phyloP scores from a whole-genome alignment of 64 coral and sea anemone genomes.

The Stichodactyla helianthus region DNA sequence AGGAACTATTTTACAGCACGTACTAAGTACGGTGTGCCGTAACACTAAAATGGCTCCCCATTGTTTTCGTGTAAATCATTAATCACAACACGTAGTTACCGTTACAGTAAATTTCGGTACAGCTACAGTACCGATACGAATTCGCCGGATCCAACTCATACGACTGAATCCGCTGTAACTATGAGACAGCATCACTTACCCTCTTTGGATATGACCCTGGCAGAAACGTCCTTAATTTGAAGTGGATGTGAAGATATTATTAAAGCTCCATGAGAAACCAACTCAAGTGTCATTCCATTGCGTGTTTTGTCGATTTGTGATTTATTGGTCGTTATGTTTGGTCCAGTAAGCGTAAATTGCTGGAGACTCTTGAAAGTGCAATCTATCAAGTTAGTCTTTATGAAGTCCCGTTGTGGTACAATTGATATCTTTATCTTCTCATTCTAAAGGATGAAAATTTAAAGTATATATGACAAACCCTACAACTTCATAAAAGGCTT shows the following conservation, averaged over 20 bases:
- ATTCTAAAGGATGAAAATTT: neutral
- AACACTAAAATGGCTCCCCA: too few species aligned
- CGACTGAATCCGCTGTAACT: too few species aligned
- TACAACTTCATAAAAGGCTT: neutral
- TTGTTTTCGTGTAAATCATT: too few species aligned
- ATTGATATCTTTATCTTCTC: conserved; percentile 36
- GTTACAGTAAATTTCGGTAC: too few species aligned
- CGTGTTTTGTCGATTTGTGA: conserved; percentile 43
- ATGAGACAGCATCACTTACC: neutral
- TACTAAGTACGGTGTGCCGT: too few species aligned
- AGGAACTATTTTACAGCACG: too few species aligned
- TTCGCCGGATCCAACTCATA: too few species aligned
- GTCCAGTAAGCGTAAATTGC: conserved; percentile 34
- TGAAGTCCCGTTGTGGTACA: conserved; percentile 43
- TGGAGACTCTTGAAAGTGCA: conserved; percentile 44
- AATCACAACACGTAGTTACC: too few species aligned
- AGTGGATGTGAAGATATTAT: conserved; percentile 46
- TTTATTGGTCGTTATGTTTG: conserved; percentile 35
- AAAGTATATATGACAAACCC: neutral
- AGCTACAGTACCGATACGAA: too few species aligned
- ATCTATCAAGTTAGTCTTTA: conserved; percentile 20
- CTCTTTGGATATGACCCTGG: conserved; percentile 14
- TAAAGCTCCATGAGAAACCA: conserved; percentile 20
- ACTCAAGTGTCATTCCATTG: conserved; percentile 39
- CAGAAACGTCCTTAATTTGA: conserved; percentile 32